A percentile compares a stretch with the other conserved stretches of the same genome.
phyloP scores from a whole-genome alignment of 2,888 invertebrate species.

The Oscheius onirici region DNA sequence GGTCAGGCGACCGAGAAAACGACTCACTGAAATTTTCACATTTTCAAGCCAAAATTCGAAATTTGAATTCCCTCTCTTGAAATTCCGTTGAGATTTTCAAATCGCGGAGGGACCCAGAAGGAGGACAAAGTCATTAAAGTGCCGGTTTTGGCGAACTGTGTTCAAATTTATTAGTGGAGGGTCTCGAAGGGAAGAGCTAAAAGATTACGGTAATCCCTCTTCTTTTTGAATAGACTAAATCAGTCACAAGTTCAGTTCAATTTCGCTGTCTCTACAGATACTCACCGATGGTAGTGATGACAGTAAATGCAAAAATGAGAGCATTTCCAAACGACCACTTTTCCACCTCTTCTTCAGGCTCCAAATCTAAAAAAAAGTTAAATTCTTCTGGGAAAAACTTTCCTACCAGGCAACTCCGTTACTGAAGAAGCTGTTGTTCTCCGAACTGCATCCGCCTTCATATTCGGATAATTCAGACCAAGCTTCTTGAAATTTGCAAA shows the following conservation, averaged over 20 bases:
- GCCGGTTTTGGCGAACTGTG: too few relatives aligned
- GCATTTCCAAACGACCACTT: conserved; percentile 67
- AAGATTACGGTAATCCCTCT: too few relatives aligned
- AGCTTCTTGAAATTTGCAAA: conserved; percentile 35
- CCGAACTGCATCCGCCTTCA: conserved; percentile 13
- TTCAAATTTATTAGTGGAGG: too few relatives aligned
- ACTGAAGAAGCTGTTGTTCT: conserved; percentile 5
- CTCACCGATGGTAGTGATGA: conserved; percentile 68
- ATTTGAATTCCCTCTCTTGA: too few relatives aligned
- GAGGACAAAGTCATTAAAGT: too few relatives aligned
- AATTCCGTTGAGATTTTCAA: too few relatives aligned
- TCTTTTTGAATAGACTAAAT: too few relatives aligned
- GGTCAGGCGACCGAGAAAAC: too few relatives aligned
- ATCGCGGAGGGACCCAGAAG: too few relatives aligned
- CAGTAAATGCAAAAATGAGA: conserved; percentile 66
- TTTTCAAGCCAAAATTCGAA: too few relatives aligned
- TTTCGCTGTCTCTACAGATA: background rate
- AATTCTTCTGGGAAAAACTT: background rate
- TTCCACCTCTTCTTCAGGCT: conserved; percentile 29
- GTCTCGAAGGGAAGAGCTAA: too few relatives aligned
- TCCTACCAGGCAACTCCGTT: background rate
- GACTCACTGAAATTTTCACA: too few relatives aligned
- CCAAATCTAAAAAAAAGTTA: background rate
- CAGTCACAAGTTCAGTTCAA: background rate
- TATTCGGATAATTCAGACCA: background rate